These are phyloP conservation scores for Eumaeus atala DNA, from an alignment of 1,140 invertebrate species.

Conservation along the genomic window DNA sequence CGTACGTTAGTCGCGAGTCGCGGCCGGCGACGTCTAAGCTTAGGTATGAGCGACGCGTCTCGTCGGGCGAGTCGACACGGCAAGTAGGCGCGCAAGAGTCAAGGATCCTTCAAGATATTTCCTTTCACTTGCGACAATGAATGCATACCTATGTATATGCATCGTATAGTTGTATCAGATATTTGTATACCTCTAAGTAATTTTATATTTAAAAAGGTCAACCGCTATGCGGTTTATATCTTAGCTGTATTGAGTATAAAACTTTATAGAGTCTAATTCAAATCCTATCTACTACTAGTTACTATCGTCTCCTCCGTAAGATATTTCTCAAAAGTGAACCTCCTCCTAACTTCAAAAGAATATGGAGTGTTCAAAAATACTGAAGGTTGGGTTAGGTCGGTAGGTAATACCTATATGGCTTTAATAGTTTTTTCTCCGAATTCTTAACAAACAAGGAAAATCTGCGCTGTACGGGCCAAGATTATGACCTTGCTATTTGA, in stretches of 20 bases:
- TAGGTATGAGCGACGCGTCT: constrained; percentile 34
- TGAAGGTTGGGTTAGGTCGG: too few relatives aligned
- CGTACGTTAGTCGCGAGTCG: not conserved
- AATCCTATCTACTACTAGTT: too few relatives aligned
- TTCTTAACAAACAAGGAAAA: constrained; percentile 3
- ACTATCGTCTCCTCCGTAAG: not conserved
- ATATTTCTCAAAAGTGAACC: too few relatives aligned
- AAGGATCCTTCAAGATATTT: constrained; percentile 71
- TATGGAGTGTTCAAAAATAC: too few relatives aligned
- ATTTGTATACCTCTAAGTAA: constrained; percentile 37
- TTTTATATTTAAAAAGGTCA: constrained; percentile 35
- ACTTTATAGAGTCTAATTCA: not conserved
- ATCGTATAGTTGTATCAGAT: constrained; percentile 29
- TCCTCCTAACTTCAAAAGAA: too few relatives aligned
- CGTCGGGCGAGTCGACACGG: constrained; percentile 13
- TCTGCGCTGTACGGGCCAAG: not conserved
- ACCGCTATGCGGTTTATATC: constrained; percentile 25
- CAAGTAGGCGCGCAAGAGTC: constrained; percentile 64
- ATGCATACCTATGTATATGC: constrained; percentile 43
- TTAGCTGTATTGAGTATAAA: not conserved
- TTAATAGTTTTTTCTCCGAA: not conserved
- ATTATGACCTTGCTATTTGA: constrained; percentile 1
- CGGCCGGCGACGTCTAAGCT: constrained; percentile 28
- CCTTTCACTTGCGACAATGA: constrained; percentile 71
- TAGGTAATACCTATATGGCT: too few relatives aligned